These are phyloP conservation scores for Diaperis boleti DNA, from an alignment of 2,888 invertebrate genomes.

Conservation along the genomic window DNA sequence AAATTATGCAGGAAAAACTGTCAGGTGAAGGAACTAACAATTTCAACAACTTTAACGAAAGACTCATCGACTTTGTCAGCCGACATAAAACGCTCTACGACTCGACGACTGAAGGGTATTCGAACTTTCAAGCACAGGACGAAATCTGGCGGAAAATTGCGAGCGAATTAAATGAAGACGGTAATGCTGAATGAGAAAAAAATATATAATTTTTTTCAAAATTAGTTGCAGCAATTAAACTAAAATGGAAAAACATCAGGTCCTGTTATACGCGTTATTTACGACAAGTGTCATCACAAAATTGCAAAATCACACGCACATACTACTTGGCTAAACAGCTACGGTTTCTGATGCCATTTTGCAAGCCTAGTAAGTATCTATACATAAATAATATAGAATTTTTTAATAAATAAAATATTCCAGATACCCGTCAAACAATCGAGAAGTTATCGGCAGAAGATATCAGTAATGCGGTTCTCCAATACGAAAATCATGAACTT, in stretches of 20 bases:
- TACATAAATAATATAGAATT: too few species aligned
- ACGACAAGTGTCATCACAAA: conserved; percentile 3
- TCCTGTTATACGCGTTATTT: conserved; percentile 26
- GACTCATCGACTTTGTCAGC: conserved; percentile 10
- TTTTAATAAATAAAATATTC: neutral
- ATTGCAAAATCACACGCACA: neutral
- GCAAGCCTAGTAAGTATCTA: conserved; percentile 7
- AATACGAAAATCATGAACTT: conserved; percentile 15
- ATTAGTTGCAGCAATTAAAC: conserved; percentile 10
- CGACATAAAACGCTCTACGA: conserved; percentile 9
- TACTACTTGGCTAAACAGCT: conserved; percentile 23
- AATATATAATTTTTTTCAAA: neutral
- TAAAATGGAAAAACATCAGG: conserved; percentile 20
- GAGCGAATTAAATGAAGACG: conserved; percentile 16
- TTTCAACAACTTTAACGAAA: conserved; percentile 19
- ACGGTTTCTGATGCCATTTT: conserved; percentile 15
- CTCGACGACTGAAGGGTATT: conserved; percentile 7
- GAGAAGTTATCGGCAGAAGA: neutral
- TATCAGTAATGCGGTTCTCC: neutral
- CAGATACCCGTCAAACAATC: neutral
- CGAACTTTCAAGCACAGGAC: conserved; percentile 8
- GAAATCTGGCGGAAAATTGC: conserved; percentile 31
- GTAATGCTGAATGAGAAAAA: conserved; percentile 21
- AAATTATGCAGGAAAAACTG: neutral
- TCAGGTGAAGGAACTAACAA: neutral